phyloP scores from a whole-genome alignment of 2,113 vertebrate genomes.

The Larimichthys crocea region DNA sequence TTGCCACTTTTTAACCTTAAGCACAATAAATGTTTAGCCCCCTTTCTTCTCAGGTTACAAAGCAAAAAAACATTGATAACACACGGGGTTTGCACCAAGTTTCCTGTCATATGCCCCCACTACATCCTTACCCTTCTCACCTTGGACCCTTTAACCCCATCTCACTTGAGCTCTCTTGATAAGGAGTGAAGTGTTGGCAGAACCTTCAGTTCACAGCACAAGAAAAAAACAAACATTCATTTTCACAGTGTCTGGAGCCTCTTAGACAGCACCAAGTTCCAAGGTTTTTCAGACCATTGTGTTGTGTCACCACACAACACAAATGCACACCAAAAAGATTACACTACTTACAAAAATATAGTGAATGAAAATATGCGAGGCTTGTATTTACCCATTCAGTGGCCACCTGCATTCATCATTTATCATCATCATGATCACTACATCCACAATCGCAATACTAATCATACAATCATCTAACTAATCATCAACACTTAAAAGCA shows the following conservation, averaged over 20 bases:
- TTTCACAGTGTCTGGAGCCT: not conserved
- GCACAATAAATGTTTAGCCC: slow-evolving; percentile 39
- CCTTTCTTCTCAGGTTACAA: slow-evolving; percentile 27
- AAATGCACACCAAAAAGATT: not conserved
- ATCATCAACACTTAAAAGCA: not conserved
- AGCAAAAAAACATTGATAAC: slow-evolving; percentile 41
- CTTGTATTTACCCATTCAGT: not conserved
- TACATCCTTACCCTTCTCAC: slow-evolving; percentile 10
- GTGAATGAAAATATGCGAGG: not conserved
- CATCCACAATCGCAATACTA: not conserved
- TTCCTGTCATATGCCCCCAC: not conserved
- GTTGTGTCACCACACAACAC: too few species aligned
- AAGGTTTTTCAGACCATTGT: too few species aligned
- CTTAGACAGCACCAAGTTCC: not conserved
- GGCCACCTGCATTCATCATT: not conserved
- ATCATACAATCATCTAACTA: not conserved
- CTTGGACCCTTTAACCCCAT: not conserved
- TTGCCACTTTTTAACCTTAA: slow-evolving; percentile 38
- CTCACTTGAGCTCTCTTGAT: not conserved
- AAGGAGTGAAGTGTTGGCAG: not conserved
- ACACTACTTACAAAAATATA: not conserved
- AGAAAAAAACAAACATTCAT: not conserved
- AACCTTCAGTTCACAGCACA: not conserved
- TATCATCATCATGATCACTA: not conserved
- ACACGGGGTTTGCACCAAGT: not conserved